A percentile compares a stretch with the other conserved stretches of the same genome.
These are phyloP conservation scores for Griposia aprilina DNA, from an alignment of 2,888 invertebrate genomes.

Conservation along the genomic window DNA sequence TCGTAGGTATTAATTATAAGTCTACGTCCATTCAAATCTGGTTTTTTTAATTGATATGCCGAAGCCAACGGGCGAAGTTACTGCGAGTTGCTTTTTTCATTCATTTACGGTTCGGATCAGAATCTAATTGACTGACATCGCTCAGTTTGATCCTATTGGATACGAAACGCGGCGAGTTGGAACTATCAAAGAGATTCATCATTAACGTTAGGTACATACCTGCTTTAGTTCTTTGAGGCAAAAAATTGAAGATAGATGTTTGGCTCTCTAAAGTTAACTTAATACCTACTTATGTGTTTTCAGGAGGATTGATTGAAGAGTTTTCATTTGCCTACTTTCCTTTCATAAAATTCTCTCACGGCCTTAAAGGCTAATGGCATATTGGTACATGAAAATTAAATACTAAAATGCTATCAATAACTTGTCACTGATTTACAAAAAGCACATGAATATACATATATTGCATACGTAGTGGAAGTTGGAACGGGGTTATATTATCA, in stretches of 20 bases:
- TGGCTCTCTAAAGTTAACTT: neutral
- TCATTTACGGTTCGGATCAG: slow-evolving; percentile 14
- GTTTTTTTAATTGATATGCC: slow-evolving; percentile 47
- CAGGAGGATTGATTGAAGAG: neutral
- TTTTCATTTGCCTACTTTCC: neutral
- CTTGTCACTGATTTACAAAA: slow-evolving; percentile 14
- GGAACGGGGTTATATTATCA: slow-evolving; percentile 53
- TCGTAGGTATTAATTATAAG: slow-evolving; percentile 22
- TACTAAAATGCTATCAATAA: slow-evolving; percentile 7
- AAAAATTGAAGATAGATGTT: neutral
- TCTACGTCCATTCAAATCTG: slow-evolving; percentile 45
- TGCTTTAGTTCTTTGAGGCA: neutral
- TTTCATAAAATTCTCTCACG: neutral
- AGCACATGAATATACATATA: neutral
- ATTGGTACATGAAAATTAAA: neutral
- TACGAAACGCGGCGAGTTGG: slow-evolving; percentile 7
- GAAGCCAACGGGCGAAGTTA: slow-evolving; percentile 21
- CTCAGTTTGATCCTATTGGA: neutral
- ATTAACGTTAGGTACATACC: neutral
- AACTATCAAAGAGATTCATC: slow-evolving; percentile 26
- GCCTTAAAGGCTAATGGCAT: neutral
- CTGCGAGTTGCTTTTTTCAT: slow-evolving; percentile 20
- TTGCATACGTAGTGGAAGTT: slow-evolving; percentile 1
- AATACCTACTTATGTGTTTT: neutral
- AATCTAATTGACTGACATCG: slow-evolving; percentile 30